phyloP scores from a whole-genome alignment of 2,113 vertebrate genomes.

The Recurvirostra avosetta region DNA sequence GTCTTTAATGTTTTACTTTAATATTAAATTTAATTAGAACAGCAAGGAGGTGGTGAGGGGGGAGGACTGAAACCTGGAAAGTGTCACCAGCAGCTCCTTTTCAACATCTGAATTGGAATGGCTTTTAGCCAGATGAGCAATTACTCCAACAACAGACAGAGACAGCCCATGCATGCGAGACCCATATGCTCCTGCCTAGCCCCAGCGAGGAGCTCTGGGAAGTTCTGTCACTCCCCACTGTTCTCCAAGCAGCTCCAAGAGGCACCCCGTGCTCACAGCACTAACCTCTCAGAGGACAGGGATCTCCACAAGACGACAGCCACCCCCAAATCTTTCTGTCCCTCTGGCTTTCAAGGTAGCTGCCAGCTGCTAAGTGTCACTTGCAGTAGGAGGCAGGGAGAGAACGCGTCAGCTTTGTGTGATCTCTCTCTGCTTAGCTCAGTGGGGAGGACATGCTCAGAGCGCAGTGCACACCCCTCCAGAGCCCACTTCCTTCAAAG shows the following conservation, averaged over 20 bases:
- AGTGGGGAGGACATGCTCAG: neutral
- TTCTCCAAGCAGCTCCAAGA: neutral
- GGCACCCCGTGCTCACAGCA: neutral
- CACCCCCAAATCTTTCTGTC: neutral
- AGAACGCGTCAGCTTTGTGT: neutral
- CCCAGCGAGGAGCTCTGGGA: neutral
- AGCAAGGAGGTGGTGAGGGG: neutral
- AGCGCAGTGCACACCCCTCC: neutral
- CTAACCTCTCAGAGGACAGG: neutral
- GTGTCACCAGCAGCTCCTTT: constrained; percentile 31
- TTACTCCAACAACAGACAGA: neutral
- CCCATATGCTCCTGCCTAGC: constrained; percentile 9
- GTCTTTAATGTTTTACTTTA: neutral
- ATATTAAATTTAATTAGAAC: constrained; percentile 48
- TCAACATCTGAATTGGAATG: constrained; percentile 12
- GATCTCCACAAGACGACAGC: neutral
- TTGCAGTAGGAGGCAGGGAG: neutral
- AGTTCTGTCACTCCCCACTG: neutral
- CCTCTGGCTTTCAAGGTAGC: neutral
- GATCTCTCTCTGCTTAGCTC: neutral
- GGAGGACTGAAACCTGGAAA: neutral
- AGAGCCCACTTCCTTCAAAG: neutral
- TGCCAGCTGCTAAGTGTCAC: neutral
- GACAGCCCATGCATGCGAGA: neutral
- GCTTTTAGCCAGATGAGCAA: constrained; percentile 42